Conservation (phyloP, 2,888 invertebrate genomes). For the Pristionchus arcanus region DNA sequence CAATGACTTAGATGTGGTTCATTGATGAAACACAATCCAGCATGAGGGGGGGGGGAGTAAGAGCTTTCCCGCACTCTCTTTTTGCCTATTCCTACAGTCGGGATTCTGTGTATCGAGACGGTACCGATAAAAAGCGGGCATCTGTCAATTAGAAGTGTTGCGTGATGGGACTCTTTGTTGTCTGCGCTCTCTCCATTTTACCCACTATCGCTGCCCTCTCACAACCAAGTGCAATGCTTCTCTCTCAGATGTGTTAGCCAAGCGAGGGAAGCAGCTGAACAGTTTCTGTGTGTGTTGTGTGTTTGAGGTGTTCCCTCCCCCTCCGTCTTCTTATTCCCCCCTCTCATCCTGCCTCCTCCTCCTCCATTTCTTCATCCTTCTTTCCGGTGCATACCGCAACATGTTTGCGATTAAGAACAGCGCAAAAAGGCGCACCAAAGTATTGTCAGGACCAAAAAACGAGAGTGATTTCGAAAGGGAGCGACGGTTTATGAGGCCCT, state of each 20-base stretch:
- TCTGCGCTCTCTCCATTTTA: constrained; percentile 8
- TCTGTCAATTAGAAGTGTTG: constrained; percentile 48
- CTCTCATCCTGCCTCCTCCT: neutral
- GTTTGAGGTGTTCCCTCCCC: constrained; percentile 7
- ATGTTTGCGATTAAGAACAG: constrained; percentile 24
- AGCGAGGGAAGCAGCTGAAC: constrained; percentile 42
- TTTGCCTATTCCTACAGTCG: neutral
- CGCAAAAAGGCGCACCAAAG: neutral
- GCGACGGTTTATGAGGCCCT: constrained; percentile 7
- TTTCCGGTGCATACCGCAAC: neutral
- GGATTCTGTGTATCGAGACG: constrained; percentile 24
- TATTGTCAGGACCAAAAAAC: constrained; percentile 13
- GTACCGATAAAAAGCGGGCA: neutral
- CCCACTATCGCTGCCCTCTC: neutral
- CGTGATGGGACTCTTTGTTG: neutral
- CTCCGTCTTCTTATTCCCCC: too few relatives aligned
- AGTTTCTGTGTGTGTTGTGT: constrained; percentile 50
- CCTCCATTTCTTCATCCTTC: neutral
- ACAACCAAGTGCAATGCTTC: constrained; percentile 2
- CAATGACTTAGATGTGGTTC: too few relatives aligned
- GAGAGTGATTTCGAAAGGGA: constrained; percentile 19
- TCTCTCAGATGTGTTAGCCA: constrained; percentile 43
- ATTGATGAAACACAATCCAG: neutral
- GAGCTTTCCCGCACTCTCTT: neutral
- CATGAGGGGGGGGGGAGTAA: neutral